phyloP scores from a whole-genome alignment of 2,797 vertebrate genomes.

The Enteromius paludinosus region DNA sequence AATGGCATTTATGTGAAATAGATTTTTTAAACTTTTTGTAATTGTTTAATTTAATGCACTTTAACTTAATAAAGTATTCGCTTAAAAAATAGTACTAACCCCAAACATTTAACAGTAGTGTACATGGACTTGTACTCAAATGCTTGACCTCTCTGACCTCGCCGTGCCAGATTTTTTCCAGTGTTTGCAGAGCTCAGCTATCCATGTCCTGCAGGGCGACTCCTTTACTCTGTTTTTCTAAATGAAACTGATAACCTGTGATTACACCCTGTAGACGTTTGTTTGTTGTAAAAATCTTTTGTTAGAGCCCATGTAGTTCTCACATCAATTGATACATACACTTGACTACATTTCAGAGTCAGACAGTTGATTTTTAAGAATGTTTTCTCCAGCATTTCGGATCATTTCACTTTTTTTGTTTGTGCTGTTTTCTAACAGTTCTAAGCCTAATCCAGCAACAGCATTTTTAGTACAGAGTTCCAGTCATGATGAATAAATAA shows the following conservation, averaged over 20 bases:
- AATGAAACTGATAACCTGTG: conserved; percentile 19
- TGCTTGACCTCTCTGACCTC: conserved; percentile 30
- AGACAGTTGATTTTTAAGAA: not conserved
- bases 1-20: not conserved
- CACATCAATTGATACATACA: conserved; percentile 1
- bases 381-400: not conserved
- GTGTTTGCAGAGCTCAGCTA: conserved; percentile 32
- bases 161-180: conserved; percentile 33
- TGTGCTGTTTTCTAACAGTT: not conserved
- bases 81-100: not conserved
- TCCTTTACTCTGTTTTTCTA: conserved; percentile 11
- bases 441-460: not conserved
- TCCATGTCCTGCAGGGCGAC: conserved; percentile 5
- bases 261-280: conserved; percentile 8
- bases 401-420: not conserved
- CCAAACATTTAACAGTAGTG: not conserved
- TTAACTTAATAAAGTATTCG: not conserved
- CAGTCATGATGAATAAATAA: not conserved
- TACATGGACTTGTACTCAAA: not conserved
- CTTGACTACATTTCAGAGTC: not conserved
- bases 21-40: not conserved
- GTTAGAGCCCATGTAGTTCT: not conserved
- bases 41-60: not conserved
- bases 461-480: not conserved
- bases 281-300: conserved; percentile 25